Base-by-base conservation (phyloP, 2,113 vertebrate species). In the Passer montanus region DNA sequence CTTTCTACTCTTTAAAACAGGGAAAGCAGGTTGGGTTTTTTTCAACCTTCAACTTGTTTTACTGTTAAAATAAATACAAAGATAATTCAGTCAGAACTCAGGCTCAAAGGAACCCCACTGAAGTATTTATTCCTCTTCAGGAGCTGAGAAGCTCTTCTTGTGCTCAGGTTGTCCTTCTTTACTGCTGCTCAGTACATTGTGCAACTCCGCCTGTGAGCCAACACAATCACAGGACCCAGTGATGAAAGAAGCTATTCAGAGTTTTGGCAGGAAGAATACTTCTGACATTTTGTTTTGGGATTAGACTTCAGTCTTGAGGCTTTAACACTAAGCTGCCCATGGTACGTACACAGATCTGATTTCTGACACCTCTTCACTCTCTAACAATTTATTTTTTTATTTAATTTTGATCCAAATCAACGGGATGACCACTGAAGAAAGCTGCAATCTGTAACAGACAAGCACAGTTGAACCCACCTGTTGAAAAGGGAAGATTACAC, bases 201-300 rank as follows among this genome's bases (percentile, higher is more conserved):
- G 69, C 74, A 87, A 64, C 75, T 53, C 69, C 39, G 74, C 67
- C 70, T 50, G 66, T 9, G 26, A 94, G 89, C 89, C 91, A 96
- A 69, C 62, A 58, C 1, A 4, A 84, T 79, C 87, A 82, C 0
- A 94, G 69, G 77, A 94, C 74, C 58, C 49, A 28, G 8, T 27
- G 87, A 93, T 73, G 96, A 94, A 92, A 84, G 91, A 53, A 94
- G 41, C 78, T 87, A 73, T 92, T 95, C 82, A 86, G 87, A 82
- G n/a, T 87, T 91, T 69, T 95, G 94, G 94, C 91, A 95, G 64
- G 49, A 84, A 67, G 46, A 87, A 53, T 12, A 62, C 63, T 79
- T 89, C 66, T 82, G 66, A 81, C 74, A 82, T 92, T 92, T 84
- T 89, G 58, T 69, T 94, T 94, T 37, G 53, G 67, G 74, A 91